A percentile compares a stretch with the other conserved stretches of the same genome.
Evolutionary conservation across 2,888 invertebrate genomes (phyloP).

Genomic region (Chrysotoxum bicinctum): DNA sequence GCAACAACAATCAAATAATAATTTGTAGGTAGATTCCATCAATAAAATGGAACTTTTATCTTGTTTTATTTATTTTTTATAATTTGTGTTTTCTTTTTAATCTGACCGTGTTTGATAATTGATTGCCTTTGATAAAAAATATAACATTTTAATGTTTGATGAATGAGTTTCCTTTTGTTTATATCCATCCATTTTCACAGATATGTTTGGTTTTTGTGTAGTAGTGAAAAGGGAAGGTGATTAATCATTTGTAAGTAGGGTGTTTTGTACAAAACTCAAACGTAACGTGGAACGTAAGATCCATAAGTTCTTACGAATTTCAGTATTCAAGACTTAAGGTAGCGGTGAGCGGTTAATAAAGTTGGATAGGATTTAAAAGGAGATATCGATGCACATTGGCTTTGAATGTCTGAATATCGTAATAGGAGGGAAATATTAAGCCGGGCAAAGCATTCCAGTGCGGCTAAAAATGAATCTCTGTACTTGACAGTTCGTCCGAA

Average conservation of each 20-base stretch:
- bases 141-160: conserved; percentile 1
- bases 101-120: neutral
- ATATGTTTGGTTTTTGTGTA: neutral
- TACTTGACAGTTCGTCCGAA: too few relatives aligned
- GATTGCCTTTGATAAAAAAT: neutral
- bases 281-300: neutral
- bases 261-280: neutral
- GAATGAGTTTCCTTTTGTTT: conserved; percentile 35
- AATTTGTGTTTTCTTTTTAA: neutral
- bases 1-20: conserved; percentile 25
- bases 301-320: neutral
- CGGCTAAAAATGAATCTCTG: too few relatives aligned
- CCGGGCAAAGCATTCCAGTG: too few relatives aligned
- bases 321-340: too few relatives aligned
- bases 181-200: conserved; percentile 19
- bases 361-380: too few relatives aligned
- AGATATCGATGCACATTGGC: too few relatives aligned
- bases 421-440: too few relatives aligned
- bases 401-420: too few relatives aligned
- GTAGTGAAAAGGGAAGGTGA: neutral
- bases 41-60: neutral
- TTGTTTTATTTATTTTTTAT: neutral
- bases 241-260: neutral
- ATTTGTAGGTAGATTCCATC: conserved; percentile 15
- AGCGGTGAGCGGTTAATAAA: too few relatives aligned